Base-by-base conservation (phyloP, 2,888 invertebrate genomes). In the Caenorhabditis sp. region DNA sequence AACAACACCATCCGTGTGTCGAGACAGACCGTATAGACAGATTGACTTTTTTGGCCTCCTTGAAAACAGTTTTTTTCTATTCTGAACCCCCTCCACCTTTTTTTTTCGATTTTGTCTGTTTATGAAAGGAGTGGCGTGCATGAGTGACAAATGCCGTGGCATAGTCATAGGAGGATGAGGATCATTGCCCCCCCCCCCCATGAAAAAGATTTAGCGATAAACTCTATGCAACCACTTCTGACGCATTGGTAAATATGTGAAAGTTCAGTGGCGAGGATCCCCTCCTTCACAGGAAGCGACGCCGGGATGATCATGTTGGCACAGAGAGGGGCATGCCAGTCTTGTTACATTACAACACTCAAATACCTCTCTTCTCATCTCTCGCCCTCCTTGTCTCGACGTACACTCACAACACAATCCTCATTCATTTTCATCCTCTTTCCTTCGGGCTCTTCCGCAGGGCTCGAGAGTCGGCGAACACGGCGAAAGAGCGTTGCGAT, bases 341-440 rank as follows among this genome's bases (percentile, higher is more conserved):
- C 65, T 55, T 70, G 70, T 70, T 59, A 59, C 61, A 59, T 70
- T 70, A 70, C 70, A 70, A 59, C 61, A 70, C 70, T 59, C 70
- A 70, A 70, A 70, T 37, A 35, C 37, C 50, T 43, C 52, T 41
- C 35, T 68, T 48, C 58, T 35, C 41, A 2, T 39, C 11, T 53
- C 22, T 45, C 30, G 15, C 22, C 22, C 52, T 50, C 45, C 26
- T 24, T 13, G 24, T 58, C 45, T 24, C 56, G 20, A 22, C 35
- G 22, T 39, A 43, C 20, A 48, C 27, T 50, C 41, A 45, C 46
- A 55, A 65, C 63, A 68, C 66, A 68, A 46, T 56, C 50, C 50
- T 58, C 58, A 50, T 55, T 68, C 58, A 66, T 66, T 66, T 66
- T 66, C 66, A 48, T 37, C 56, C 24, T 13, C 27, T 48, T 48